These are phyloP conservation scores for Goniozus legneri DNA, from an alignment of 1,140 invertebrate species.

Conservation along the genomic window DNA sequence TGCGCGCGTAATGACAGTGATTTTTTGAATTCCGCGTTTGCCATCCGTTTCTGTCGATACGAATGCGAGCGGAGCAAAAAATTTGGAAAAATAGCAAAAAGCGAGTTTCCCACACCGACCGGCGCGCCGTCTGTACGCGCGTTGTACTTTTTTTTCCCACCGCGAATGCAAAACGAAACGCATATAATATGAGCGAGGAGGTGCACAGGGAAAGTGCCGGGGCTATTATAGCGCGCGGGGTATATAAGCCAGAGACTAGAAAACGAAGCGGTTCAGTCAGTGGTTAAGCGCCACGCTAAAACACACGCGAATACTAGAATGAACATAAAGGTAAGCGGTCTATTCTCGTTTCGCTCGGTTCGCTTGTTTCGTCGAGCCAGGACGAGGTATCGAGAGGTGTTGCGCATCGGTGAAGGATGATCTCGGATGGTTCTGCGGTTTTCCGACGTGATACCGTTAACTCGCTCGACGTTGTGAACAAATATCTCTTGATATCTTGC, in stretches of 20 bases:
- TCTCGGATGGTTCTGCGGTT: neutral
- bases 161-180: constrained; percentile 27
- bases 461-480: too few relatives aligned
- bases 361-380: neutral
- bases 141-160: constrained; percentile 18
- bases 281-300: constrained; percentile 47
- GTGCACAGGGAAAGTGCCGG: constrained; percentile 50
- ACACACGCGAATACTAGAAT: constrained; percentile 44
- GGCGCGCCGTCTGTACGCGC: neutral
- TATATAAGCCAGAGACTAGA: constrained; percentile 50
- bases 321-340: constrained; percentile 50
- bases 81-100: too few relatives aligned
- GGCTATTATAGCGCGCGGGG: constrained; percentile 45
- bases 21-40: too few relatives aligned
- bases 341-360: neutral
- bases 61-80: too few relatives aligned
- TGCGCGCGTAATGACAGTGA: too few relatives aligned
- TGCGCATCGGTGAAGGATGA: neutral
- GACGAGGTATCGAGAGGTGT: neutral
- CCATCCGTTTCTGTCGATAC: too few relatives aligned
- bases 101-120: neutral
- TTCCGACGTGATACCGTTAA: too few relatives aligned
- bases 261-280: constrained; percentile 51
- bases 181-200: constrained; percentile 36
- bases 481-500: constrained; percentile 1